Conservation (phyloP, 35 echinoderm and acorn worm genomes). For the Strongylocentrotus purpuratus region DNA sequence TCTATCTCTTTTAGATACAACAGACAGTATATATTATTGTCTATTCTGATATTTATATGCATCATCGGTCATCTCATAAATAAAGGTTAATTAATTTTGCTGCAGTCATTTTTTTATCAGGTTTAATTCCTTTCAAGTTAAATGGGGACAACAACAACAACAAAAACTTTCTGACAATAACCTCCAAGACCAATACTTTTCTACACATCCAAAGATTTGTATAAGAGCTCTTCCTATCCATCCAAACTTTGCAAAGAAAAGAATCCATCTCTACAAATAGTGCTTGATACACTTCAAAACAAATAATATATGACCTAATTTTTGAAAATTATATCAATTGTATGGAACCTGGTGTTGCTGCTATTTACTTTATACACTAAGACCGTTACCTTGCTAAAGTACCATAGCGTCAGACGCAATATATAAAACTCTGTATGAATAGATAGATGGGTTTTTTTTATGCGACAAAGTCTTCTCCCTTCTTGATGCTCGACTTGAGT, state of each 20-base stretch:
- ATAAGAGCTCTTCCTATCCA: not conserved
- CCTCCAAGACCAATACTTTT: not conserved
- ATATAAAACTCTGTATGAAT: not conserved
- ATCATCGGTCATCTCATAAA: not conserved
- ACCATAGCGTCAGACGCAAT: conserved; percentile 18
- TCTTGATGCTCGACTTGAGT: conserved; percentile 81
- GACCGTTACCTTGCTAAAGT: not conserved
- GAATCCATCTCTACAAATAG: not conserved
- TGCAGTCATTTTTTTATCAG: not conserved
- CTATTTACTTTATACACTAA: not conserved
- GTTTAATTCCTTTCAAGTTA: no score
- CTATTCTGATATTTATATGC: not conserved
- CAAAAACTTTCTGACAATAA: not conserved
- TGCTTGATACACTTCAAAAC: not conserved
- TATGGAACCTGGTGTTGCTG: not conserved
- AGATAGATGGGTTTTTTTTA: not conserved
- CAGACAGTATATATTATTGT: not conserved
- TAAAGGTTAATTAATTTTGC: not conserved
- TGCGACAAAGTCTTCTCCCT: conserved; percentile 82
- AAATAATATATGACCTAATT: not conserved
- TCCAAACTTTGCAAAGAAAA: not conserved
- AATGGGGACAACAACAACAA: not conserved
- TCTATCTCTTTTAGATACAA: not conserved
- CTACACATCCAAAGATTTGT: not conserved
- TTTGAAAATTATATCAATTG: not conserved